Evolutionary conservation across 2,113 vertebrate species (phyloP), one percentile per base, ranked within the genome.

Genomic region (Crypturellus undulatus): DNA sequence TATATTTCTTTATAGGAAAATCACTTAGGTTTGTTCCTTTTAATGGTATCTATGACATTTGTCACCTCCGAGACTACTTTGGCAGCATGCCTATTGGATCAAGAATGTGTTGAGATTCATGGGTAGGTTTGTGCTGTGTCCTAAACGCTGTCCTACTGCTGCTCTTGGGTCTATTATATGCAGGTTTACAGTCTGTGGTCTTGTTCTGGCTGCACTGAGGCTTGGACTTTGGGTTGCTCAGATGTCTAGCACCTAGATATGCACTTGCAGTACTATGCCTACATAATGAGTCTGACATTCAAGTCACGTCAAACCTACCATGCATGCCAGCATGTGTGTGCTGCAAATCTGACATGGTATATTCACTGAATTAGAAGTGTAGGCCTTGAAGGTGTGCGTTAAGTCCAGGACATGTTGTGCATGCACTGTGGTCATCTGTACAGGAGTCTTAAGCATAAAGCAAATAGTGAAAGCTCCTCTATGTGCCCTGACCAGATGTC

Each of bases 191-290:
- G 54, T 32, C 16, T 58, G 54, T 58, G 54, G 54, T 58, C 54
- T 58, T 58, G 28, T 18, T 58, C 28, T 58, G 34, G 34, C 59
- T 62, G 34, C 49, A 12, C 7, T 18, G 26, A 26, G 62, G 6
- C 15, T 58, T 45, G 45, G n/a, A 38, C 25, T 70, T 77, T 14
- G 49, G 18, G 34, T 8, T 60, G 17, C 17, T 26, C 52, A 28
- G n/a, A 20, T 75, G 28, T 62, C 87, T 32, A 63, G 38, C 28
- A 65, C 9, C 16, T 40, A 79, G 68, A 26, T 58, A 25, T 43
- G 28, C 10, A 10, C 0, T 0, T 45, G 34, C 26, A 45, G 4
- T 56, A 28, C 28, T 58, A 19, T 58, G 54, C 54, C 28, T 28
- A 58, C 30, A 9, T 58, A 58, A 18, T 34, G 54, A 24, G 24